Base-by-base conservation (phyloP, 2,797 vertebrate species). In the Enteromius afrohamiltoni region DNA sequence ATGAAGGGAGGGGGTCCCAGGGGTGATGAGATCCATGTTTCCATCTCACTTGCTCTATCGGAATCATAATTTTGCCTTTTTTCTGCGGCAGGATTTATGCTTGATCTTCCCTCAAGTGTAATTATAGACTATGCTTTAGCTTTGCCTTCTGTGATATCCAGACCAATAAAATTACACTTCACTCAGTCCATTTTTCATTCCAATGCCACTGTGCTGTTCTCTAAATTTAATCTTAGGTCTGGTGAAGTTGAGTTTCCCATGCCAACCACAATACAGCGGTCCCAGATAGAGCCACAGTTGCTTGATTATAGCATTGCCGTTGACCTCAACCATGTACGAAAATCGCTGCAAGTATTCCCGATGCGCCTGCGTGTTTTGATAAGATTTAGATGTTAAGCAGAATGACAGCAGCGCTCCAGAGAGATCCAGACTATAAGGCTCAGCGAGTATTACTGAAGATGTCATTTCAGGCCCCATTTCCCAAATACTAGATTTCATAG, bases 111-210 rank as follows among this genome's bases (percentile, higher is more conserved):
- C 92, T 92, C 47, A 82, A 90, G 91, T 91, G 91, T 91, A 93
- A 94, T 94, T 92, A 92, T 90, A 91, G 91, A 88, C 89, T 92
- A 89, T 86, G 85, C 89, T 93, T 87, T 74, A 92, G 90, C 91
- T 89, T 91, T 92, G 92, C 91, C 40, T 92, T 91, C 90, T 86
- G 91, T 87, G 90, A 93, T 93, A 93, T 93, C 92, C 94, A 93
- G 92, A 91, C 90, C 89, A 84, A 76, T 91, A 90, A 92, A 94
- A 93, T 93, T 89, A 93, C 91, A 89, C 90, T 92, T 89, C 11
- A 77, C 84, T 80, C 82, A 76, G 88, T 91, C 89, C 92, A 94
- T 94, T 93, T 90, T 93, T 94, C 93, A 94, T 92, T 88, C 88
- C 90, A 89, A 92, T 92, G 91, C 89, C 89, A 89, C 89, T 89